Base-by-base conservation (phyloP, 2,888 invertebrate genomes). In the Adineta ricciae region DNA sequence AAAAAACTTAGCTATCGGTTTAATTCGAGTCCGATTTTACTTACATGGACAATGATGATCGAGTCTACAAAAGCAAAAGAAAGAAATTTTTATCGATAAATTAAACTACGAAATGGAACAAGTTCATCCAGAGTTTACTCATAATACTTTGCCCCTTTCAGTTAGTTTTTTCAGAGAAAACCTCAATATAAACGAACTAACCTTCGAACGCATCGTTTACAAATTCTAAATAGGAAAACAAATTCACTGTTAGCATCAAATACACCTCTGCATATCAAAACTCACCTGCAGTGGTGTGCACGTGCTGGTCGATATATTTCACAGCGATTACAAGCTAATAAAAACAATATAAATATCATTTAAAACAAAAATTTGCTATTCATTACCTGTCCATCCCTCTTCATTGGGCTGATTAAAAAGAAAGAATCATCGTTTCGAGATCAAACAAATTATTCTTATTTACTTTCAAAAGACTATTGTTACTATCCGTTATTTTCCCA, bases 231-330 rank as follows among this genome's bases (percentile, higher is more conserved):
- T 16, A n/a, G 5, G 2, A 9, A 64, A 3, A 32, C 27, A 56
- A 56, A 56, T 5, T 46, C 5, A 46, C 11, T 11, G 11, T 46
- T 46, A 11, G 46, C 11, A 46, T 46, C 11, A 5, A 19, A 50
- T 50, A 50, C 19, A 50, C 19, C 19, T 50, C 19, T 9, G 14
- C 19, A 50, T 16, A 50, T 9, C 3, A 50, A 50, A 16, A 24
- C 16, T 4, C 32, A 64, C 64, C 64, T 92, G 90, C 94, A 95
- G 89, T 95, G 94, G 90, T 94, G 94, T 24, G 94, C 94, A 86
- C 94, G 90, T 0, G 94, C 94, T 2, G 94, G 94, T 84, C 94
- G 91, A 83, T 89, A 88, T 86, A 94, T 94, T 90, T 94, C 94
- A 88, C 94, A 95, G 84, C 94, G 91, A 19, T 93, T 93, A 88